Base-by-base conservation (phyloP, 2,113 vertebrate genomes). In the Centropristis striata region DNA sequence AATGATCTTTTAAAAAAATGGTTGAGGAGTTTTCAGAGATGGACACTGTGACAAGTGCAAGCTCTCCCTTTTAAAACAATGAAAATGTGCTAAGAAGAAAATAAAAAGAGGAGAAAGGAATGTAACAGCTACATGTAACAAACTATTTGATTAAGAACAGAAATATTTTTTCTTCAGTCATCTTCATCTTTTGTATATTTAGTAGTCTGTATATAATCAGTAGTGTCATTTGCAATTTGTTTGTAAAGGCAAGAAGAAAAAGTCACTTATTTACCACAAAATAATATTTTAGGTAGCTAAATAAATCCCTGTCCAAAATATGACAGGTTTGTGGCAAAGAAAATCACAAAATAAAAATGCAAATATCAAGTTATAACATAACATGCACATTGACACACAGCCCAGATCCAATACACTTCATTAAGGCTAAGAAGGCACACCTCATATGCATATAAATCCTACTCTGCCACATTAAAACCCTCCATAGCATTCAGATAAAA, bases 341-440 rank as follows among this genome's bases (percentile, higher is more conserved):
- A 58, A 72, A 65, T 11, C 27, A 74, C 8, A 20, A 80, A 75
- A 85, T 54, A 49, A 28, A 78, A 86, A 73, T 11, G 2, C 15
- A 67, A 67, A 60, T 71, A 57, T 58, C 14, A 69, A 25, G n/a
- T 12, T 60, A 36, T 27, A 78, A 55, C 39, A 76, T 41, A 37
- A n/a, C n/a, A 42, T 16, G 0, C 47, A 83, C 27, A 83, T 0
- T 23, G 28, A 55, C 51, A 80, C 12, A 6, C 39, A 82, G 18
- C 47, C 44, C 66, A 46, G 20, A 75, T 0, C 21, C 46, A 28
- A 47, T 18, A 36, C 1, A 75, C 47, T 25, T 68, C 28, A 72
- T 46, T 21, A 28, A 53, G 47, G 49, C 9, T 13, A 81, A 78
- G 55, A 90, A 92, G 89, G 90, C 92, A 91, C 89, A 77, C 55